phyloP scores from a whole-genome alignment of 2,888 invertebrate species.

The Hyposoter didymator region DNA sequence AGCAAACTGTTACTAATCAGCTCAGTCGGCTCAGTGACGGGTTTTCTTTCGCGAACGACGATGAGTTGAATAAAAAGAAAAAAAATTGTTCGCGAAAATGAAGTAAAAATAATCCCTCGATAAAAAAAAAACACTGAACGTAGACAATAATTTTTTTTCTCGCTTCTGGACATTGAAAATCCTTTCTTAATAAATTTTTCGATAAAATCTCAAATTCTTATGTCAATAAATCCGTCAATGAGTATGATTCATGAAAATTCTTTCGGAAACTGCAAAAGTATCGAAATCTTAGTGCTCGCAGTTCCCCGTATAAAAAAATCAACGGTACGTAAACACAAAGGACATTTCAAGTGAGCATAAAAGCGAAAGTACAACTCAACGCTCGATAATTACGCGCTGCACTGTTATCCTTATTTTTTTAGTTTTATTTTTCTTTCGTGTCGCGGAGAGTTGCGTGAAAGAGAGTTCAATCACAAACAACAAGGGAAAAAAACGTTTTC shows the following conservation, averaged over 20 bases:
- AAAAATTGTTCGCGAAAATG: no score
- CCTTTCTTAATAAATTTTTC: neutral
- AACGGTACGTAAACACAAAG: constrained; percentile 43
- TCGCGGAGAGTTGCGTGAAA: neutral
- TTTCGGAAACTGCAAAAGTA: neutral
- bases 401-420: constrained; percentile 36
- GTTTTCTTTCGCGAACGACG: no score
- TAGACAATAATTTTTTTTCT: no score
- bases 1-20: no score
- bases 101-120: no score
- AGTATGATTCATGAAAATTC: constrained; percentile 17
- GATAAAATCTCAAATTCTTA: no score
- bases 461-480: no score
- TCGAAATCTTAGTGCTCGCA: constrained; percentile 21
- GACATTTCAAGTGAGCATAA: constrained; percentile 65
- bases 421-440: neutral
- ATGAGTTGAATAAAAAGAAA: no score
- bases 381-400: constrained; percentile 65
- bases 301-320: neutral
- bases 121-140: no score
- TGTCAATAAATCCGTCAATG: neutral
- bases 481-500: no score
- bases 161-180: neutral
- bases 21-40: no score
- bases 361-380: constrained; percentile 69